phyloP scores from a whole-genome alignment of 2,113 vertebrate genomes.

The Xenotilapia longispinis region DNA sequence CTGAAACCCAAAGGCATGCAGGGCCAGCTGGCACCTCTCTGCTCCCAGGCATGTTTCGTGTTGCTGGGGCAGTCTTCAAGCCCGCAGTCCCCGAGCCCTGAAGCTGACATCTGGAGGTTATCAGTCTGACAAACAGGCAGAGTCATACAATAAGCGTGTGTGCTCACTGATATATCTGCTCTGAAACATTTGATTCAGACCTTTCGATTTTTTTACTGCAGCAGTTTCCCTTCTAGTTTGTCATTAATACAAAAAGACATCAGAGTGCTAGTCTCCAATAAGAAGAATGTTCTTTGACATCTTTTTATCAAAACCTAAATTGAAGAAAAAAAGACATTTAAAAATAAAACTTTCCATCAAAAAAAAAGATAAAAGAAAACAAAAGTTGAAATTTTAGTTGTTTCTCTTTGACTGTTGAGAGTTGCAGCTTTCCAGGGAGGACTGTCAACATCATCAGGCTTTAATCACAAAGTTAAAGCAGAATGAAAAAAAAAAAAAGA shows the following conservation, averaged over 20 bases:
- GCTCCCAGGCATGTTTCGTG: conserved; percentile 39
- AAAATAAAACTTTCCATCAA: not conserved
- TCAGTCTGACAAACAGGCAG: conserved; percentile 55
- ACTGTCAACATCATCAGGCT: not conserved
- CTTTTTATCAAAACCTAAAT: not conserved
- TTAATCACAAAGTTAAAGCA: conserved; percentile 9
- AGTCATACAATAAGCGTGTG: conserved; percentile 23
- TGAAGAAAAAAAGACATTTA: not conserved
- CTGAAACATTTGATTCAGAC: conserved; percentile 10
- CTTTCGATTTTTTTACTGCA: not conserved
- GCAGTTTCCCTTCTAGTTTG: not conserved
- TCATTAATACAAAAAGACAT: not conserved
- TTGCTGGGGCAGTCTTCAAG: conserved; percentile 44
- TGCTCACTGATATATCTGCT: conserved; percentile 1
- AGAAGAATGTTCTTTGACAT: not conserved
- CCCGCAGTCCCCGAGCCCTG: conserved; percentile 30
- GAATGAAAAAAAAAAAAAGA: not conserved
- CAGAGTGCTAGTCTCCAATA: not conserved
- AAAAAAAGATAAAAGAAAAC: not conserved
- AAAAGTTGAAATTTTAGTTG: not conserved
- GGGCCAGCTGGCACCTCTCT: conserved; percentile 66
- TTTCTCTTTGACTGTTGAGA: not conserved
- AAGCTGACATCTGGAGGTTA: conserved; percentile 72
- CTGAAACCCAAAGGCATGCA: conserved; percentile 47
- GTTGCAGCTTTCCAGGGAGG: not conserved